Evolutionary conservation across 2,797 vertebrate species (phyloP).

Genomic region (Phrynocephalus guinanensis): DNA sequence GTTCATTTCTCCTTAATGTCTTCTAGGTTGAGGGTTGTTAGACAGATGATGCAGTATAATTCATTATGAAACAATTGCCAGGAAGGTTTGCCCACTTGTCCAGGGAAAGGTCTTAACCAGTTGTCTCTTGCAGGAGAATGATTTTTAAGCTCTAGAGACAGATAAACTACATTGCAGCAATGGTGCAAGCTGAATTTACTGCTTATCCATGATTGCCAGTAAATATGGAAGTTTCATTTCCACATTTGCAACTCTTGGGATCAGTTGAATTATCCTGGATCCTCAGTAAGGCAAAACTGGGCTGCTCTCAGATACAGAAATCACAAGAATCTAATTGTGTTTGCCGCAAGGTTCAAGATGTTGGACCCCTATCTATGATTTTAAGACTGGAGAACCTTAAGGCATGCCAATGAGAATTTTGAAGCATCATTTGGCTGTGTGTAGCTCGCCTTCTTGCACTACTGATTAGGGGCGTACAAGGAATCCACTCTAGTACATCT

Average conservation of each 20-base stretch:
- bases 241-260: conserved; percentile 1
- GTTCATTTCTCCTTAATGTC: conserved; percentile 42
- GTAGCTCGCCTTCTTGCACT: background rate
- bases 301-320: conserved; percentile 8
- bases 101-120: conserved; percentile 42
- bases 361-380: background rate
- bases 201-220: conserved; percentile 16
- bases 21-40: conserved; percentile 7
- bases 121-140: conserved; percentile 35
- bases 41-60: conserved; percentile 10
- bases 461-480: background rate
- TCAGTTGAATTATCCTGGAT: conserved; percentile 3
- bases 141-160: conserved; percentile 15
- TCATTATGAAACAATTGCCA: conserved; percentile 36
- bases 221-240: conserved; percentile 29
- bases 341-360: background rate
- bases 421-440: background rate
- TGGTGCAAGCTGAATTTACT: conserved; percentile 26
- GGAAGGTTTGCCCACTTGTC: conserved; percentile 36
- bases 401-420: background rate
- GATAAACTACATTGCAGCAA: conserved; percentile 3
- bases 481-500: background rate
- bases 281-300: background rate
- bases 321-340: background rate
- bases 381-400: background rate